phyloP scores from a whole-genome alignment of 1,140 invertebrate genomes.

The Potamilus streckersoni region DNA sequence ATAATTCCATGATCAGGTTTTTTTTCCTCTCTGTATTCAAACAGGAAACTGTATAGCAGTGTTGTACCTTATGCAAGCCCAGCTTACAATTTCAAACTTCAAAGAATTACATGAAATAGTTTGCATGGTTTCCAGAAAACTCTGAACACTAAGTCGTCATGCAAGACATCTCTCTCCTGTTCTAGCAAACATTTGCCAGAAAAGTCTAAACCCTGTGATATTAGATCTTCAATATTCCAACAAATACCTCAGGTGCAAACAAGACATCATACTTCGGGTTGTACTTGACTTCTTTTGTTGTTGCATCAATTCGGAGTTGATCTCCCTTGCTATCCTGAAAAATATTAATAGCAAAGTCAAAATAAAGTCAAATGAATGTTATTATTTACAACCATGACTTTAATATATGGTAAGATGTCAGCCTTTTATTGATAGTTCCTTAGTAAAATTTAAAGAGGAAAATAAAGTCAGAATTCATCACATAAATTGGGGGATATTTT shows the following conservation, averaged over 20 bases:
- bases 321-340: constrained; percentile 41
- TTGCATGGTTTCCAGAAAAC: neutral
- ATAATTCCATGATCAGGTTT: no score
- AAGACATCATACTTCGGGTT: constrained; percentile 98
- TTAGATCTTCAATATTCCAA: neutral
- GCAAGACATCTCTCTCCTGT: neutral
- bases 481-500: no score
- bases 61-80: no score
- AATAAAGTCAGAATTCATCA: neutral
- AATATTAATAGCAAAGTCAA: neutral
- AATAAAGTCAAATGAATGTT: neutral
- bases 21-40: no score
- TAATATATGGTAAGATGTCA: neutral
- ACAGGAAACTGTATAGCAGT: no score
- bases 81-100: no score
- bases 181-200: neutral
- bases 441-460: neutral
- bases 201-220: neutral
- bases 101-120: no score
- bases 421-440: neutral
- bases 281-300: constrained; percentile 78
- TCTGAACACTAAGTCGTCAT: no score
- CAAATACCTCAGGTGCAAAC: constrained; percentile 82
- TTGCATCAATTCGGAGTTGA: constrained; percentile 48
- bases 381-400: neutral